A percentile compares a stretch with the other conserved stretches of the same genome.
Conservation (phyloP, 2,888 invertebrate species). For the Ennomos quercinarius region DNA sequence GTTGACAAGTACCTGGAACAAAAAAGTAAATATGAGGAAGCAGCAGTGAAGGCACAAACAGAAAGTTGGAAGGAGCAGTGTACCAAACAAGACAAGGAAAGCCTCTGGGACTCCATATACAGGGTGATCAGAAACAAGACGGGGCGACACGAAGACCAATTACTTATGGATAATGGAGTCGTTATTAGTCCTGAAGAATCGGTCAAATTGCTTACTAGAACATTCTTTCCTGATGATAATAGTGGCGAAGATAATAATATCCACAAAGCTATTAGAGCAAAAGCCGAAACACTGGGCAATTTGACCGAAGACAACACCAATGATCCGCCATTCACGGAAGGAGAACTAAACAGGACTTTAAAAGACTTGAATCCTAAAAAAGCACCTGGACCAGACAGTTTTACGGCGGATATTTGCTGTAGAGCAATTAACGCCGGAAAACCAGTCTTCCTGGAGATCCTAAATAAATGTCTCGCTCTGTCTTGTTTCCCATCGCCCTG, state of each 20-base stretch:
- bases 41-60: conserved; percentile 14
- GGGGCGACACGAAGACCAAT: conserved; percentile 4
- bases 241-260: background rate
- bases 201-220: too few species aligned
- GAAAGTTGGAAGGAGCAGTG: conserved; percentile 34
- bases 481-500: conserved; percentile 3
- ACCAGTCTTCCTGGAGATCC: too few species aligned
- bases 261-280: conserved; percentile 2
- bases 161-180: background rate
- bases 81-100: conserved; percentile 12
- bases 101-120: conserved; percentile 22
- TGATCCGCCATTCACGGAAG: conserved; percentile 33
- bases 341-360: too few species aligned
- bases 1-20: conserved; percentile 29
- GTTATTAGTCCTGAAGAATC: background rate
- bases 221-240: conserved; percentile 6
- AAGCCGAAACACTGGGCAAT: background rate
- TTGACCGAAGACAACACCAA: background rate
- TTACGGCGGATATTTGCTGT: conserved; percentile 41
- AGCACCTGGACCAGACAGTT: conserved; percentile 40
- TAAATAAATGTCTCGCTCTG: conserved; percentile 1
- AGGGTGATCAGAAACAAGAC: conserved; percentile 7
- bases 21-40: conserved; percentile 31
- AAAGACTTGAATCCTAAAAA: conserved; percentile 29
- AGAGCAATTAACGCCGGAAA: too few species aligned